Conservation (phyloP, 2,888 invertebrate species). For the Hirtodrosophila trivittata region DNA sequence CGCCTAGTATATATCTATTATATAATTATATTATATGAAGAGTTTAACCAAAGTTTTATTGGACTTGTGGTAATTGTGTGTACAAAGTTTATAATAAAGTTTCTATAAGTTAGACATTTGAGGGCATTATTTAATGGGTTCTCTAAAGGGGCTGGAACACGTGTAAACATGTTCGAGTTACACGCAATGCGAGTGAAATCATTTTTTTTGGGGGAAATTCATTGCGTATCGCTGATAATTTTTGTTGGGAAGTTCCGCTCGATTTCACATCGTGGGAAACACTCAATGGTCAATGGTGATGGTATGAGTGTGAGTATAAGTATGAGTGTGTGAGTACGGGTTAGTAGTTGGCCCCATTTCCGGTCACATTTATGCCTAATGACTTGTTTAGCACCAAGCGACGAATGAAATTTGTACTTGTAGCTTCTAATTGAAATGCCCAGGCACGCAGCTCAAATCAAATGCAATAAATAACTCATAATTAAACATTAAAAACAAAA, state of each 20-base stretch:
- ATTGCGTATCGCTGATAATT: slow-evolving; percentile 5
- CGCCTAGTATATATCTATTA: no score
- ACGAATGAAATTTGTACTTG: not conserved
- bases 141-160: no score
- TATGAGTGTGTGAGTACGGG: no score
- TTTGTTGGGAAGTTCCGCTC: slow-evolving; percentile 35
- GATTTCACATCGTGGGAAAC: slow-evolving; percentile 48
- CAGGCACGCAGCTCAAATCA: slow-evolving; percentile 60
- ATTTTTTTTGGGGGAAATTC: slow-evolving; percentile 1
- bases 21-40: no score
- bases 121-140: no score
- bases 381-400: slow-evolving; percentile 47
- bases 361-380: slow-evolving; percentile 51
- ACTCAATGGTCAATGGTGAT: slow-evolving; percentile 7
- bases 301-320: not conserved
- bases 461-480: slow-evolving; percentile 72
- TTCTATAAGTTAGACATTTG: no score
- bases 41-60: no score
- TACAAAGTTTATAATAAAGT: no score
- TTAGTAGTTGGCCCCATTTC: slow-evolving; percentile 34
- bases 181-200: no score
- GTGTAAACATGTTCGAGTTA: no score
- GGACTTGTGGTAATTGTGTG: no score
- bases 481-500: slow-evolving; percentile 61
- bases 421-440: slow-evolving; percentile 40